phyloP scores from a whole-genome alignment of 2,113 vertebrate genomes.

The Melanocharis versteri region DNA sequence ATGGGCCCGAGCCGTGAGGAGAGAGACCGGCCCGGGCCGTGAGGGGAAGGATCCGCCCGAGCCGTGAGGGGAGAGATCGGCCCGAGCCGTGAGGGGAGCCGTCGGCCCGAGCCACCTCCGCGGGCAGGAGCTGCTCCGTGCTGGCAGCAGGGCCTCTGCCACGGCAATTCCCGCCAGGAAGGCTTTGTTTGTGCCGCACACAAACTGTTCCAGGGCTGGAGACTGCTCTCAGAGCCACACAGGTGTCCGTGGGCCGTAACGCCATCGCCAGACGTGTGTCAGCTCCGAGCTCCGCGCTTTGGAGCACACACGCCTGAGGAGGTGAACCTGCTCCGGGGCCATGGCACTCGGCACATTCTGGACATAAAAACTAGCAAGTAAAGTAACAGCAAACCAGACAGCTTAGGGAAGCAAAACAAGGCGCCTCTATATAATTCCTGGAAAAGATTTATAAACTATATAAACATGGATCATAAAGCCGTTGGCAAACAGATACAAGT shows the following conservation, averaged over 20 bases:
- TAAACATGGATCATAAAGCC: conserved; percentile 69
- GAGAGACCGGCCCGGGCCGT: rapidly evolving
- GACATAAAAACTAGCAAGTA: conserved; percentile 38
- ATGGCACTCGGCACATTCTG: background rate
- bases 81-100: rapidly evolving
- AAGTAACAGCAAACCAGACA: conserved; percentile 64
- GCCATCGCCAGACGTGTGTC: rapidly evolving
- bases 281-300: background rate
- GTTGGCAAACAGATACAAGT: conserved; percentile 65
- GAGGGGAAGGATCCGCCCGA: background rate
- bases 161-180: background rate
- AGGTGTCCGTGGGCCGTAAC: rapidly evolving
- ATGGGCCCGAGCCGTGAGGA: rapidly evolving
- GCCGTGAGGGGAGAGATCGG: rapidly evolving
- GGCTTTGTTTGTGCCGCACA: background rate
- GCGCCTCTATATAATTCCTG: conserved; percentile 20
- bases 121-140: rapidly evolving
- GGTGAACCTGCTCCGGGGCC: background rate
- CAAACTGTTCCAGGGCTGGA: background rate
- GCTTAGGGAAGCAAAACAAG: conserved; percentile 59
- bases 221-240: background rate
- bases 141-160: background rate
- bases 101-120: rapidly evolving
- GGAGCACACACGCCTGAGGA: background rate
- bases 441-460: conserved; percentile 65